Base-by-base conservation (phyloP, 2,888 invertebrate genomes). In the Tiphia femorata region DNA sequence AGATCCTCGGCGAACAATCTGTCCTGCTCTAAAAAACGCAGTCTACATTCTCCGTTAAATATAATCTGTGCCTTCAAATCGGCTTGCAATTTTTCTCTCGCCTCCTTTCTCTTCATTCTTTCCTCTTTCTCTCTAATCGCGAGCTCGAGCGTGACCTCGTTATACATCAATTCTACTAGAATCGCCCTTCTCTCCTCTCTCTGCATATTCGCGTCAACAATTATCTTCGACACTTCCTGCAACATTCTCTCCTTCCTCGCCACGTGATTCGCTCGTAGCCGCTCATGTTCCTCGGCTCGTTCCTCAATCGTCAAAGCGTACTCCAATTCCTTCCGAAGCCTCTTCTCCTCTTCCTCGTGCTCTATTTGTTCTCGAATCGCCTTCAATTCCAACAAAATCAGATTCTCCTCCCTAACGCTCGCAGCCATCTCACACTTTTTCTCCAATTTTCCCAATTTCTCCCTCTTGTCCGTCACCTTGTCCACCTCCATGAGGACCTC, bases 51-150 rank as follows among this genome's bases (percentile, higher is more conserved):
- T 29, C 71, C 70, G 23, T 70, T 62, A 12, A 73, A 62, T 8
- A 56, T 35, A 2, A 80, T 74, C 43, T 82, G 82, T 23, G 73
- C 70, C 27, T 67, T 56, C 25, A 80, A 63, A 48, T 54, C 63
- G 2, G 54, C 49, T 1, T 49, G 69, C 30, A 77, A 53, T 42
- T 73, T 61, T 12, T 63, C 58, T 42, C 29, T 49, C 63, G 63
- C 67, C 35, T 40, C 64, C 21, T 14, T 44, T 0, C 67, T 65
- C 3, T 62, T 38, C 8, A 55, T 30, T n/a, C 65, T 51, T 17
- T 75, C 68, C 38, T 73, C 68, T 10, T 64, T 50, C 16, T 73
- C 73, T 8, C 54, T 59, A 1, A 71, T 46, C 35, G 63, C 40
- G 1, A 67, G 52, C 19, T 75, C 76, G 4, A 64, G 53, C 12